These are phyloP conservation scores for Alosa alosa DNA, from an alignment of 2,113 vertebrate genomes.

Conservation along the genomic window DNA sequence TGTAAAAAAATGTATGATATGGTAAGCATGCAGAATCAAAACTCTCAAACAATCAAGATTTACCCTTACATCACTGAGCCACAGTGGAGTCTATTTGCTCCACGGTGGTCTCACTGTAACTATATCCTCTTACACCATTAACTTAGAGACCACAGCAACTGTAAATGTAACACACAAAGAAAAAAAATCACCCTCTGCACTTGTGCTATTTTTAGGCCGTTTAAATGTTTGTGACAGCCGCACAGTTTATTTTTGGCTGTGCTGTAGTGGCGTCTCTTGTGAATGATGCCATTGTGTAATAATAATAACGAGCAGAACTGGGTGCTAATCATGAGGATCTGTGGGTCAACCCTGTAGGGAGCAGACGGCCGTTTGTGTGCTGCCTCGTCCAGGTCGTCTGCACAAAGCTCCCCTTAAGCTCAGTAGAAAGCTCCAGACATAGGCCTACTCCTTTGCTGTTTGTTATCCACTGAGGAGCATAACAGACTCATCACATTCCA, in stretches of 20 bases:
- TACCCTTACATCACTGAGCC: not conserved
- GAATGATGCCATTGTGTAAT: not conserved
- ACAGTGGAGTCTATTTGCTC: not conserved
- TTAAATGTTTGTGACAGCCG: not conserved
- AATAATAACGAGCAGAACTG: not conserved
- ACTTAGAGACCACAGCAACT: not conserved
- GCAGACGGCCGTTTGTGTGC: not conserved
- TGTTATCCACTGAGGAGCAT: not conserved
- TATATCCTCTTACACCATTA: not conserved
- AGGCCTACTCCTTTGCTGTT: not conserved
- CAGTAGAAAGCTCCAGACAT: not conserved
- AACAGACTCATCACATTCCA: conserved; percentile 5
- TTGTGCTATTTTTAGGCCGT: not conserved
- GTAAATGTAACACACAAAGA: not conserved
- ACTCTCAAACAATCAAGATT: not conserved
- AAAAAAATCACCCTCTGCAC: not conserved
- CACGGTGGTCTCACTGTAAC: not conserved
- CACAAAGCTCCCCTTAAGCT: not conserved
- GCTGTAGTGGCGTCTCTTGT: not conserved
- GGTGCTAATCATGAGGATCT: not conserved
- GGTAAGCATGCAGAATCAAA: not conserved
- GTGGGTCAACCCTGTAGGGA: not conserved
- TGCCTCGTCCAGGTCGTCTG: not conserved
- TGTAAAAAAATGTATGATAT: not conserved
- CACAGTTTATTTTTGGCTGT: not conserved